Conservation (phyloP, 2,888 invertebrate species). For the Oeneis ivallda region DNA sequence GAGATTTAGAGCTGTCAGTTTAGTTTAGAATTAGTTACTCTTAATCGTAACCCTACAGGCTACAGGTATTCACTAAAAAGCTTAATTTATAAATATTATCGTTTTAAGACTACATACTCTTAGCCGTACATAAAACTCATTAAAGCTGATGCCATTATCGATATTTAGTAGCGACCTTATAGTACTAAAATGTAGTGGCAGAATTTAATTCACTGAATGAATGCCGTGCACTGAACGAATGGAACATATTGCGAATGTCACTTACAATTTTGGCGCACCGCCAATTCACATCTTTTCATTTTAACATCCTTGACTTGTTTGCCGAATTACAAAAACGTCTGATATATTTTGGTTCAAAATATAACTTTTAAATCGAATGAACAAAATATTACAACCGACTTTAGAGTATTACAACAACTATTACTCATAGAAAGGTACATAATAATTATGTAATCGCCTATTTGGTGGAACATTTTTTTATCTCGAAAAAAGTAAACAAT, state of each 20-base stretch:
- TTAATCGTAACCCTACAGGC: too few relatives aligned
- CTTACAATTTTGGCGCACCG: constrained; percentile 32
- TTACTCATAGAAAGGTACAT: too few relatives aligned
- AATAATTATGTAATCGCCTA: too few relatives aligned
- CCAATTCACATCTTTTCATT: constrained; percentile 28
- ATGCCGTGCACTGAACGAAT: constrained; percentile 28
- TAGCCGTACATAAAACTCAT: neutral
- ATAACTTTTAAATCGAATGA: neutral
- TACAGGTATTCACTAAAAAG: too few relatives aligned
- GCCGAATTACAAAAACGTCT: constrained; percentile 14
- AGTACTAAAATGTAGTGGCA: constrained; percentile 4
- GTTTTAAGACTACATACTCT: neutral
- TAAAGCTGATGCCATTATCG: neutral
- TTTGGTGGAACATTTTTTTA: too few relatives aligned
- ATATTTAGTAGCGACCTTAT: neutral
- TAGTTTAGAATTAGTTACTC: too few relatives aligned
- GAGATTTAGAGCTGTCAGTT: too few relatives aligned
- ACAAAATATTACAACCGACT: too few relatives aligned
- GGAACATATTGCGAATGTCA: constrained; percentile 33
- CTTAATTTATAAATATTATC: too few relatives aligned
- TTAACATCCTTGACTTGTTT: constrained; percentile 23
- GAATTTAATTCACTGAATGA: constrained; percentile 39
- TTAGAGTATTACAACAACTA: too few relatives aligned
- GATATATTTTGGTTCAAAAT: neutral
- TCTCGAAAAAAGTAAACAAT: too few relatives aligned